Evolutionary conservation across 1,140 invertebrate genomes (phyloP).

Genomic region (Battus philenor): DNA sequence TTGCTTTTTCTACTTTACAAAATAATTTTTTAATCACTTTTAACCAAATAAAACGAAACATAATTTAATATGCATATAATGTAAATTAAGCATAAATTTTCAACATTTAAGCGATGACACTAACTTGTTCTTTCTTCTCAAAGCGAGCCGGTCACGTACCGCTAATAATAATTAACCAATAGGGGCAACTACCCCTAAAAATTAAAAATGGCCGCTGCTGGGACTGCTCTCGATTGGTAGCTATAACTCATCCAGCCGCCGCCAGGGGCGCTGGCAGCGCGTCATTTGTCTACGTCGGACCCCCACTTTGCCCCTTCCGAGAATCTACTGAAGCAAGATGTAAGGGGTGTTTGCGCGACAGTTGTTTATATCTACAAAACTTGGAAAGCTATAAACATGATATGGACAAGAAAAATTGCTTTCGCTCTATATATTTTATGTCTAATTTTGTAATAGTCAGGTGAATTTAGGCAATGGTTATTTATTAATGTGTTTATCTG

Average conservation of each 20-base stretch:
- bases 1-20: too few species aligned
- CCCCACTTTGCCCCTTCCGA: constrained; percentile 39
- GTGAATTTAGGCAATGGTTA: background rate
- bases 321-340: constrained; percentile 57
- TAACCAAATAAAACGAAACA: too few species aligned
- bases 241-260: constrained; percentile 64
- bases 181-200: constrained; percentile 67
- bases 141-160: constrained; percentile 5
- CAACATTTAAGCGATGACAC: background rate
- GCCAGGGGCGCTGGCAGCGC: constrained; percentile 50
- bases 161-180: constrained; percentile 37
- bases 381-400: constrained; percentile 20
- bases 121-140: background rate
- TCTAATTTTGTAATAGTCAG: constrained; percentile 1
- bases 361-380: constrained; percentile 26
- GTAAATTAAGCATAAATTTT: background rate
- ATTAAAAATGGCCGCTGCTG: constrained; percentile 70
- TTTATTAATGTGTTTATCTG: background rate
- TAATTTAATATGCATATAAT: too few species aligned
- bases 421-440: constrained; percentile 4
- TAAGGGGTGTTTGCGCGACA: constrained; percentile 40
- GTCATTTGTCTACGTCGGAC: constrained; percentile 68
- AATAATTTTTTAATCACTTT: too few species aligned
- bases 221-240: constrained; percentile 62
- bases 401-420: constrained; percentile 10